Evolutionary conservation across 2,113 vertebrate genomes (phyloP).

Genomic region (Petrocephalus microphthalmus): DNA sequence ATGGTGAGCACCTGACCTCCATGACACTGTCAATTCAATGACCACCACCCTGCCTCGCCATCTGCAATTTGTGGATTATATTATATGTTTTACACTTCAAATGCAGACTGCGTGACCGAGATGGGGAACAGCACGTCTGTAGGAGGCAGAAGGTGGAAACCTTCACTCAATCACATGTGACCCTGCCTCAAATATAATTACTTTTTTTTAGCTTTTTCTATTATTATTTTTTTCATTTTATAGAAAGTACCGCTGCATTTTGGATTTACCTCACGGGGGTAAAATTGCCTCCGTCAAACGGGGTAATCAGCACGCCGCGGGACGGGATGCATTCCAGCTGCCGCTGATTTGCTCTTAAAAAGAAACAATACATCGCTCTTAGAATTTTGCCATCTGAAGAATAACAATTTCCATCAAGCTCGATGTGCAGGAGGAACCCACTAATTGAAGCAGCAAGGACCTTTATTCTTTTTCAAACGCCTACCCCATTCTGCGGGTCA

Average conservation of each 20-base stretch:
- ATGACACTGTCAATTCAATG: background rate
- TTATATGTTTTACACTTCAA: background rate
- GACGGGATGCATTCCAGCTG: conserved; percentile 50
- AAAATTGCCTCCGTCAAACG: conserved; percentile 49
- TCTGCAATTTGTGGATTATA: background rate
- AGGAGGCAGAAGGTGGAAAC: background rate
- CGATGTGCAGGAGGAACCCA: conserved; percentile 60
- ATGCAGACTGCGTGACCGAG: background rate
- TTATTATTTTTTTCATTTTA: background rate
- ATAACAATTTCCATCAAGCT: conserved; percentile 59
- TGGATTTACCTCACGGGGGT: conserved; percentile 35
- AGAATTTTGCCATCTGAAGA: conserved; percentile 54
- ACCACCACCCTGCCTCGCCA: background rate
- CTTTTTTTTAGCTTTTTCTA: conserved; percentile 32
- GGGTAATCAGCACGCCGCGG: conserved; percentile 57
- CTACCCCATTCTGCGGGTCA: background rate
- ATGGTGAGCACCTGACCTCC: background rate
- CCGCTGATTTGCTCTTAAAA: conserved; percentile 56
- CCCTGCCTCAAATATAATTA: conserved; percentile 41
- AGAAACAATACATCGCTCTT: conserved; percentile 47
- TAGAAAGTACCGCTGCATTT: conserved; percentile 37
- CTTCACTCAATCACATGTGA: conserved; percentile 17
- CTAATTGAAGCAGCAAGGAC: conserved; percentile 61
- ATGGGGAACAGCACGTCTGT: background rate
- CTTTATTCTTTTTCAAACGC: conserved; percentile 12